phyloP scores from a whole-genome alignment of 2,888 invertebrate genomes.

The Xestoiulus laeticollis region DNA sequence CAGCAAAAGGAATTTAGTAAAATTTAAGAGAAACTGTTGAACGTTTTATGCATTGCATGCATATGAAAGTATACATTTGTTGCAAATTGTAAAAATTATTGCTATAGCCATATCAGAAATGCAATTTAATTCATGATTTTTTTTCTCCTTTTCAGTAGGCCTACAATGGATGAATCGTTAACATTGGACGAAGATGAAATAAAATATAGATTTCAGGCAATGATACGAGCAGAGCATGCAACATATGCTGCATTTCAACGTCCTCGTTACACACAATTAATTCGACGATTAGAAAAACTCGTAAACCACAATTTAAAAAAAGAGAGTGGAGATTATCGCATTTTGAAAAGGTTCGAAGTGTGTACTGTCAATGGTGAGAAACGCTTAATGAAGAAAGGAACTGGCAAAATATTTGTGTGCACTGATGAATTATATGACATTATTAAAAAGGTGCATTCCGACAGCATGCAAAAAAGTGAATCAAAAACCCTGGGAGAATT shows the following conservation, averaged over 20 bases:
- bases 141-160: neutral
- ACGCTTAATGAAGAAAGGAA: neutral
- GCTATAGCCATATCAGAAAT: too few species aligned
- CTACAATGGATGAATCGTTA: neutral
- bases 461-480: neutral
- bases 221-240: neutral
- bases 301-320: neutral
- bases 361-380: neutral
- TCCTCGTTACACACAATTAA: neutral
- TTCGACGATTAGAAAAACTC: neutral
- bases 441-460: neutral
- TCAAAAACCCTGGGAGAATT: neutral
- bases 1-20: too few species aligned
- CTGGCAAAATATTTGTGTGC: conserved; percentile 12
- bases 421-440: conserved; percentile 35
- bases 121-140: too few species aligned
- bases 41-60: too few species aligned
- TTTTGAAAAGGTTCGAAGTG: conserved; percentile 22
- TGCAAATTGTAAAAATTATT: too few species aligned
- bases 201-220: neutral
- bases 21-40: too few species aligned
- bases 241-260: conserved; percentile 5
- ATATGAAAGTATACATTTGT: too few species aligned
- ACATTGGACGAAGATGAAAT: neutral
- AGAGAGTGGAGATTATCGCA: conserved; percentile 35